Evolutionary conservation across 37 sponge, comb jelly and placozoan species (phyloP).

Genomic region (Halisarca cf. caerulea): DNA sequence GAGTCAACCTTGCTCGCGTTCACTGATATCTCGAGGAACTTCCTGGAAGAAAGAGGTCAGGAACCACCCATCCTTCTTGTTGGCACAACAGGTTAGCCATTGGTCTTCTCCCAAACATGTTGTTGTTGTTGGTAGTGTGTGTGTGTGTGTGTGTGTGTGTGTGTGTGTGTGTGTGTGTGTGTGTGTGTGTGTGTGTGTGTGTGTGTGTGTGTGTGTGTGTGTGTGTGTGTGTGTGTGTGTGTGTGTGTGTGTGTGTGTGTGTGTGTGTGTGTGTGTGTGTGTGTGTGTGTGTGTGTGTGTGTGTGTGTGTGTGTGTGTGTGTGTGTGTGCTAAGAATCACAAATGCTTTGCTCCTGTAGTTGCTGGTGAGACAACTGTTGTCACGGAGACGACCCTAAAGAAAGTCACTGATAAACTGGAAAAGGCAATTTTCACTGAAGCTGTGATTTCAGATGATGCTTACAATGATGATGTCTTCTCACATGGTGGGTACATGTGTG

Average conservation of each 20-base stretch:
- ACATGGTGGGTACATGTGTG: not conserved
- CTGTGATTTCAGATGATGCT: not conserved
- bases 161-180: no score
- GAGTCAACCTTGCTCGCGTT: constrained; percentile 41
- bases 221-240: no score
- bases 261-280: no score
- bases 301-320: no score
- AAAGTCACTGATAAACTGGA: not conserved
- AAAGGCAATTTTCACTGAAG: not conserved
- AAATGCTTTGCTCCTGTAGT: not conserved
- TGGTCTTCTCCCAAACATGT: no score
- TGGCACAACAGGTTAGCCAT: constrained; percentile 55
- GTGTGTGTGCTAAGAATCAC: no score
- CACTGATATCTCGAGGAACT: constrained; percentile 26
- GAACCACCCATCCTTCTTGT: constrained; percentile 73
- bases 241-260: no score
- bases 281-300: no score
- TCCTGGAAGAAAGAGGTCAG: constrained; percentile 31
- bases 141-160: no score
- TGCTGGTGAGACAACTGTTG: not conserved
- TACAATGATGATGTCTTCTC: not conserved
- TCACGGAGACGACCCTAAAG: not conserved
- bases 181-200: no score
- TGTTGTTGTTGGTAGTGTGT: no score
- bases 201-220: no score